Conservation (phyloP, 2,113 vertebrate genomes). For the Stercorarius parasiticus region DNA sequence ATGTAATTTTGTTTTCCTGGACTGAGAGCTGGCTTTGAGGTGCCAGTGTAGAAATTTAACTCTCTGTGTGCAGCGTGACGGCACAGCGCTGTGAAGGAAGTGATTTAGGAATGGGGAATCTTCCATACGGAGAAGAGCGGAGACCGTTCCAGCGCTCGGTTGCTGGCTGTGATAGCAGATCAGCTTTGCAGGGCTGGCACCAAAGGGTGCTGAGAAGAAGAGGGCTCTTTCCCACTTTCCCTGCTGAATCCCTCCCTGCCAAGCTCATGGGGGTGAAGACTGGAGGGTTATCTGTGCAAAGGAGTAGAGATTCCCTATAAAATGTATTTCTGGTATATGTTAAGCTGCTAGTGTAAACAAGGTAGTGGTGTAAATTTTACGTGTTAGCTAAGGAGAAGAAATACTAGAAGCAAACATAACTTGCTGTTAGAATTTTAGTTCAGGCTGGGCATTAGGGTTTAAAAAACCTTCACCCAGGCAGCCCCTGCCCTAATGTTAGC, state of each 20-base stretch:
- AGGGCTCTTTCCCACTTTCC: not conserved
- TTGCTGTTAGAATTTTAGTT: not conserved
- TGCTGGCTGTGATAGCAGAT: not conserved
- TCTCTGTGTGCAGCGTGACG: not conserved
- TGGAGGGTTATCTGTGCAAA: not conserved
- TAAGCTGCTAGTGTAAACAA: not conserved
- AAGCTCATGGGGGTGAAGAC: not conserved
- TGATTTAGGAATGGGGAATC: not conserved
- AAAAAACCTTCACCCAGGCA: not conserved
- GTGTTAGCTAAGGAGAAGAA: not conserved
- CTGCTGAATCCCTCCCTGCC: not conserved
- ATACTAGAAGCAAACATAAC: not conserved
- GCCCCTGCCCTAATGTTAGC: not conserved
- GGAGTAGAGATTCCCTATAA: not conserved
- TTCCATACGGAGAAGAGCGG: fast-evolving
- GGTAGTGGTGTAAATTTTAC: not conserved
- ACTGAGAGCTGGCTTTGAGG: not conserved
- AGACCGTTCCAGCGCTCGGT: fast-evolving
- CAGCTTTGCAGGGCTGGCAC: not conserved
- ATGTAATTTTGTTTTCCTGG: not conserved
- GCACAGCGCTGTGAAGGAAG: not conserved
- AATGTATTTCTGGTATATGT: not conserved
- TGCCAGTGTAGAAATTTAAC: not conserved
- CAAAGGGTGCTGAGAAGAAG: not conserved
- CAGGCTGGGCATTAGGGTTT: not conserved